These are phyloP conservation scores for Allygus modestus DNA, from an alignment of 2,888 invertebrate species.

Conservation along the genomic window DNA sequence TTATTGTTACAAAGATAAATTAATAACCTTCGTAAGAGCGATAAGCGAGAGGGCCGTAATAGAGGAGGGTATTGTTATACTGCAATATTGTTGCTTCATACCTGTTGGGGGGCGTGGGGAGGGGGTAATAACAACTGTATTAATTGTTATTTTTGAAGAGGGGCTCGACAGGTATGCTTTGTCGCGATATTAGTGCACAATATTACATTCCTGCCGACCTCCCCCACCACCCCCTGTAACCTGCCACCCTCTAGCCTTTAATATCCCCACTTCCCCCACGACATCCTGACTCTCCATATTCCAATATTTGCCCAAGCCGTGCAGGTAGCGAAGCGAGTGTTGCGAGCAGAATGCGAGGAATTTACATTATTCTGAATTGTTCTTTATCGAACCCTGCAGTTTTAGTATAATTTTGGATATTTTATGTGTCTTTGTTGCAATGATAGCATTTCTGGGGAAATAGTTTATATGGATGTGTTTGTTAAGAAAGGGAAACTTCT, in stretches of 20 bases:
- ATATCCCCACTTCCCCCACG: conserved; percentile 18
- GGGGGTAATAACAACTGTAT: conserved; percentile 59
- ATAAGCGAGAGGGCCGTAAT: conserved; percentile 36
- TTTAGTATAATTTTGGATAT: not conserved
- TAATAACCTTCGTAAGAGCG: conserved; percentile 32
- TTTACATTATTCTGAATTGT: not conserved
- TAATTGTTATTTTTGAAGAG: conserved; percentile 57
- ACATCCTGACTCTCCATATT: conserved; percentile 30
- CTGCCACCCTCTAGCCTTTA: conserved; percentile 6
- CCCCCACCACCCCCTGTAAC: conserved; percentile 34
- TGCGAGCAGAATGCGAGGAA: not conserved
- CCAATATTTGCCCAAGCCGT: conserved; percentile 43
- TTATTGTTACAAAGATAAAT: conserved; percentile 27
- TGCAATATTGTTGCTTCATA: conserved; percentile 42
- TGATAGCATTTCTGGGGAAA: too few relatives aligned
- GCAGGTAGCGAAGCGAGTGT: not conserved
- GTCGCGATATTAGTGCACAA: conserved; percentile 59
- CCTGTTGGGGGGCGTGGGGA: not conserved
- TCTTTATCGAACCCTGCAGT: not conserved
- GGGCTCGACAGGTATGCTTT: conserved; percentile 62
- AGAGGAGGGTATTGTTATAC: conserved; percentile 26
- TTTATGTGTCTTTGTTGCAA: too few relatives aligned
- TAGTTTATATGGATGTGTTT: too few relatives aligned
- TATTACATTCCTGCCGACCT: conserved; percentile 64
- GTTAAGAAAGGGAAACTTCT: too few relatives aligned